Evolutionary conservation across 2,797 vertebrate species (phyloP).

Genomic region (Anniella stebbinsi): DNA sequence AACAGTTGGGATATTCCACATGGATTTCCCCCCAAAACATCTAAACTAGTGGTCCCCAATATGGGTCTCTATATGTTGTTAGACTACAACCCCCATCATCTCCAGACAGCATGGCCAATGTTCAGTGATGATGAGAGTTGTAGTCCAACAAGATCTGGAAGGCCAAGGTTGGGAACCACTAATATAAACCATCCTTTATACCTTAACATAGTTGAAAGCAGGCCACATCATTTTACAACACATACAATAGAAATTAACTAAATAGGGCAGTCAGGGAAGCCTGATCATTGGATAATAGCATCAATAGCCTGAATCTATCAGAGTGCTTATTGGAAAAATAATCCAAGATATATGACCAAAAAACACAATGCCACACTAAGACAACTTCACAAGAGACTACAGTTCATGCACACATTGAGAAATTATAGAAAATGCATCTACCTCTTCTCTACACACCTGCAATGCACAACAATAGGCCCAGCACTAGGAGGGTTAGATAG

Average conservation of each 20-base stretch:
- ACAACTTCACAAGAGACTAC: conserved; percentile 35
- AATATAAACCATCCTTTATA: neutral
- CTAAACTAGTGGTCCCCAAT: neutral
- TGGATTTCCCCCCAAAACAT: neutral
- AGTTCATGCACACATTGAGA: conserved; percentile 40
- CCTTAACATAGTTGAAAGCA: neutral
- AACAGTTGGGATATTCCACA: neutral
- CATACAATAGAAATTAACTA: neutral
- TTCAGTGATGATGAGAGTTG: neutral
- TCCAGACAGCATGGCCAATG: neutral
- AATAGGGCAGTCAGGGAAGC: neutral
- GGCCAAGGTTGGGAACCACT: neutral
- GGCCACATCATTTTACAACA: neutral
- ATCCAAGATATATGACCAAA: conserved; percentile 28
- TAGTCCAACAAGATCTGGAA: no score
- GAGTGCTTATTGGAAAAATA: conserved; percentile 13
- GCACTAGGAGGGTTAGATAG: conserved; percentile 97
- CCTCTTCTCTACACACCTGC: conserved; percentile 87
- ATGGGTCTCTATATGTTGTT: neutral
- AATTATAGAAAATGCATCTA: conserved; percentile 38
- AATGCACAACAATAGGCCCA: conserved; percentile 97
- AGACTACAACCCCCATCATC: neutral
- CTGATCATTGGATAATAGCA: neutral
- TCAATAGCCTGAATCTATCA: conserved; percentile 26
- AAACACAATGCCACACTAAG: conserved; percentile 24